A percentile compares a stretch with the other conserved stretches of the same genome.
Conservation (phyloP, 1,140 invertebrate species). For the Whitmania pigra region DNA sequence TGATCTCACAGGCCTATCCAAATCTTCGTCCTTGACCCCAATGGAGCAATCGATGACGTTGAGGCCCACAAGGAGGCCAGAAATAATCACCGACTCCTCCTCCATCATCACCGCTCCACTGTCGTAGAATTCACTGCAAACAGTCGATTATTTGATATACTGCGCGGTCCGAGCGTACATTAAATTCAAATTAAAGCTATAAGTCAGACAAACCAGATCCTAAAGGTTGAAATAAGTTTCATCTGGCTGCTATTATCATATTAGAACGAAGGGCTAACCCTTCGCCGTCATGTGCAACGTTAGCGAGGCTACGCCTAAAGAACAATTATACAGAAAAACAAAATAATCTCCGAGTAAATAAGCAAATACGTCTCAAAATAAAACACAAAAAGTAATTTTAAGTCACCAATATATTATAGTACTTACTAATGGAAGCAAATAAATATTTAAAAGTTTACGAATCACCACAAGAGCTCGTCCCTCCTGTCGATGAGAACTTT, state of each 20-base stretch:
- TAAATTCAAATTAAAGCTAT: slow-evolving; percentile 12
- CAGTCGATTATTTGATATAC: not conserved
- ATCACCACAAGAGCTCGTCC: slow-evolving; percentile 61
- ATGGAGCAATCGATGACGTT: slow-evolving; percentile 98
- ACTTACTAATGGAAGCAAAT: not conserved
- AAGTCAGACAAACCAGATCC: too few species aligned
- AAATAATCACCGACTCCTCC: slow-evolving; percentile 84
- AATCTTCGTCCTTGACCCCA: slow-evolving; percentile 93
- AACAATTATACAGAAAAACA: too few species aligned
- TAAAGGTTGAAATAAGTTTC: too few species aligned
- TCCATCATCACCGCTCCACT: slow-evolving; percentile 85
- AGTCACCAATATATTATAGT: not conserved
- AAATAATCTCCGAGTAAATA: too few species aligned
- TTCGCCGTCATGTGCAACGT: too few species aligned
- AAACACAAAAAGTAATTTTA: not conserved
- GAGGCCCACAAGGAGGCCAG: slow-evolving; percentile 81
- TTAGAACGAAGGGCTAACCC: too few species aligned
- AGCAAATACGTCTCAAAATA: too few species aligned
- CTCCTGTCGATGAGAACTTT: slow-evolving; percentile 79
- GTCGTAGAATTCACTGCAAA: slow-evolving; percentile 73
- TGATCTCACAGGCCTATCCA: slow-evolving; percentile 52
- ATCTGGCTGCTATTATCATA: too few species aligned
- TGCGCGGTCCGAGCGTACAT: slow-evolving; percentile 18
- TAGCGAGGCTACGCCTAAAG: too few species aligned
- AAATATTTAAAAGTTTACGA: slow-evolving; percentile 5